Evolutionary conservation across 1,140 invertebrate genomes (phyloP), one percentile per base, ranked within the genome.

Genomic region (Drosophila orena): DNA sequence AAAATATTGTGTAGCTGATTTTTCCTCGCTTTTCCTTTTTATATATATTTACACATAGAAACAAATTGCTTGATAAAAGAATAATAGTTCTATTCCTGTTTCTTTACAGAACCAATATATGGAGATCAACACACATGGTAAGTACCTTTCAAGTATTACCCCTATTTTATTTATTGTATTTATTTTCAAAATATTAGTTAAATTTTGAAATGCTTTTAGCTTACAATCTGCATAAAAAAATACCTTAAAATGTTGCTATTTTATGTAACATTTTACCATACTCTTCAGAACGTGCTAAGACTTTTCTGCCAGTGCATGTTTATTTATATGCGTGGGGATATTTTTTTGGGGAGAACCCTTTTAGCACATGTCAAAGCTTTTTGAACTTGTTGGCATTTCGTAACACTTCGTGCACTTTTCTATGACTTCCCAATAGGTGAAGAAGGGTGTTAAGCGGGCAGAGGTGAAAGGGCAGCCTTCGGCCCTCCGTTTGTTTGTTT

Each of bases 341-440:
- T 55, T 53, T n/a, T 34, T 70, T 69, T 44, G 24, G 22, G 30
- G 20, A 34, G 55, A 79, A 79, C 79, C 83, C 83, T 86, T 88
- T 88, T 86, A 83, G 75, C 83, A 88, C 83, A 86, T 86, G 83
- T 86, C 83, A 86, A 88, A 86, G 83, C 83, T 79, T 83, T 76
- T 71, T 88, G 83, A 86, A 83, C 83, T 83, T 70, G 70, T 73
- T 86, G 83, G 66, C 83, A 88, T 88, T 86, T 83, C 56, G 79
- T 66, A 88, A 88, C 83, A 86, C 75, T 71, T 69, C 34, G 70
- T 79, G 65, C 83, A 86, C 83, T 86, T 88, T 79, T 81, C 66
- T 79, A 79, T 75, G 74, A 78, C 74, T 75, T 78, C 60, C 15
- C 65, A 44, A 56, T 70, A 70, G 64, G 64, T 69, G 50, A 40